phyloP scores from a whole-genome alignment of 1,140 invertebrate genomes.

The Drosophila bocqueti region DNA sequence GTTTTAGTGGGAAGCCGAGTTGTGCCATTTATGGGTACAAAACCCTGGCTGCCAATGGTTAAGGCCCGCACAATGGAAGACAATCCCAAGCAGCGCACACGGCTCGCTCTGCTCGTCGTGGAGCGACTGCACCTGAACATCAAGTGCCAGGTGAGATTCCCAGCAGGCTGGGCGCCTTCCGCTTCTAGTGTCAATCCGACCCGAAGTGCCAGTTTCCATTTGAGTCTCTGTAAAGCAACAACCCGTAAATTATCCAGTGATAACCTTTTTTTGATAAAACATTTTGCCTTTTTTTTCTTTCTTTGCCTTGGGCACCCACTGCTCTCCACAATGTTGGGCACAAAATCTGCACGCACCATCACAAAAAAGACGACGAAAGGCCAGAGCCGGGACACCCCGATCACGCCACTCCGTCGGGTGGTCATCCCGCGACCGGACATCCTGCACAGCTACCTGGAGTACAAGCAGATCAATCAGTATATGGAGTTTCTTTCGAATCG shows the following conservation, averaged over 20 bases:
- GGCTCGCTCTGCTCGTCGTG: slow-evolving; percentile 60
- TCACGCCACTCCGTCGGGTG: slow-evolving; percentile 33
- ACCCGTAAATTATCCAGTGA: slow-evolving; percentile 25
- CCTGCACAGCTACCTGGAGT: slow-evolving; percentile 71
- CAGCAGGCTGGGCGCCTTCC: slow-evolving; percentile 25
- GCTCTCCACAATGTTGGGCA: slow-evolving; percentile 36
- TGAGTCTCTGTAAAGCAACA: not conserved
- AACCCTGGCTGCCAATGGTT: slow-evolving; percentile 47
- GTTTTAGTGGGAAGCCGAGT: slow-evolving; percentile 22
- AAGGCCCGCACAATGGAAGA: slow-evolving; percentile 67
- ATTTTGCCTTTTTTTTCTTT: not conserved
- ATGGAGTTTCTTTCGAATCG: slow-evolving; percentile 82
- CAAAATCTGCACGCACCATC: slow-evolving; percentile 48
- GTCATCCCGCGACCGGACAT: slow-evolving; percentile 71
- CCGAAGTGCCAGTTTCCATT: slow-evolving; percentile 23
- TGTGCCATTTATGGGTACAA: slow-evolving; percentile 49
- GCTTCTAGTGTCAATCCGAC: not conserved
- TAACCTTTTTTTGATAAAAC: slow-evolving; percentile 15
- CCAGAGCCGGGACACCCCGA: not conserved
- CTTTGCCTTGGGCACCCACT: not conserved
- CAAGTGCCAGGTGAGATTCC: slow-evolving; percentile 61
- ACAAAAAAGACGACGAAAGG: slow-evolving; percentile 32
- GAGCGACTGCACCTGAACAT: slow-evolving; percentile 68
- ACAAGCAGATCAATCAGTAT: slow-evolving; percentile 82
- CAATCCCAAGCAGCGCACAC: slow-evolving; percentile 66